phyloP scores from a whole-genome alignment of 2,888 invertebrate genomes.

The Toxonevra muliebris region DNA sequence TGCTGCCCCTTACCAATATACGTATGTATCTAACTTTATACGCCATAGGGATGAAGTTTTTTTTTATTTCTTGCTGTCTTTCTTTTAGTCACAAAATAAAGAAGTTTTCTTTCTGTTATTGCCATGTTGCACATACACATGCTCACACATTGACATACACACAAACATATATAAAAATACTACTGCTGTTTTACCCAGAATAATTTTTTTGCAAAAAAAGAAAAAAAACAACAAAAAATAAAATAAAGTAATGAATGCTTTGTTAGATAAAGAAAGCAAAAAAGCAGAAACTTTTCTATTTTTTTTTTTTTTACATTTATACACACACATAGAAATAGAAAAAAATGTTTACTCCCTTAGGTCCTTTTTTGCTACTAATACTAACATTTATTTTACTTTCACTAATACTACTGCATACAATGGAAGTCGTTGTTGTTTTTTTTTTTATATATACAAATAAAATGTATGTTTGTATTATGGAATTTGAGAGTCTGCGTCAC shows the following conservation, averaged over 20 bases:
- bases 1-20: too few relatives aligned
- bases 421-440: neutral
- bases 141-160: conserved; percentile 5
- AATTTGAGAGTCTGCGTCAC: neutral
- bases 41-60: too few relatives aligned
- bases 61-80: too few relatives aligned
- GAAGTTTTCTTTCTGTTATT: too few relatives aligned
- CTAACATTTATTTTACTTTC: conserved; percentile 2
- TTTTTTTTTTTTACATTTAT: conserved; percentile 13
- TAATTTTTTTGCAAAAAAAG: too few relatives aligned
- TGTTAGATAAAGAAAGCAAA: conserved; percentile 3
- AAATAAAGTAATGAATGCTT: conserved; percentile 21
- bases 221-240: too few relatives aligned
- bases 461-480: neutral
- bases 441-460: neutral
- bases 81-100: too few relatives aligned
- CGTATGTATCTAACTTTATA: too few relatives aligned
- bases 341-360: neutral
- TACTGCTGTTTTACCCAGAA: conserved; percentile 15
- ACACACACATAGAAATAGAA: neutral
- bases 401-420: conserved; percentile 10
- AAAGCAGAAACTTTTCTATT: conserved; percentile 4
- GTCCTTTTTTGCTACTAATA: neutral
- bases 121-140: conserved; percentile 6
- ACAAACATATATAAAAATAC: neutral